Conservation (phyloP, 1,140 invertebrate genomes). For the Onthophagus taurus region DNA sequence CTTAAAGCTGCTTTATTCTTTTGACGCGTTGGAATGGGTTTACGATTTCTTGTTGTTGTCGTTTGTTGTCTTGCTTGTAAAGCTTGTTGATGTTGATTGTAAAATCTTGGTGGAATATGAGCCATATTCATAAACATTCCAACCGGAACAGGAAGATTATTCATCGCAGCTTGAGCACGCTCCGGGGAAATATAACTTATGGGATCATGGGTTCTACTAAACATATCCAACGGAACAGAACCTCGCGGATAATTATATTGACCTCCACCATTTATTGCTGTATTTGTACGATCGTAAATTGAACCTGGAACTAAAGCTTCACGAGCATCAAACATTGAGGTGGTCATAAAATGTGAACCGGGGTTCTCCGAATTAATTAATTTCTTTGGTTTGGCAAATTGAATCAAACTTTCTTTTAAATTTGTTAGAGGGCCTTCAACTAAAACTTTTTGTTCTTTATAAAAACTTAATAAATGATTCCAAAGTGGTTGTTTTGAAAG, state of each 20-base stretch:
- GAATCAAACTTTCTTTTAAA: conserved; percentile 92
- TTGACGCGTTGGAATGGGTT: conserved; percentile 23
- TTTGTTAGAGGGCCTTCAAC: conserved; percentile 98
- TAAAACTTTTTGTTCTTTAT: conserved; percentile 95
- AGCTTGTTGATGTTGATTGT: conserved; percentile 72
- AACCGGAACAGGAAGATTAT: conserved; percentile 79
- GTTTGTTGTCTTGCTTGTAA: conserved; percentile 45
- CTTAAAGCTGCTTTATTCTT: conserved; percentile 30
- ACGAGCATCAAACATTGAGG: conserved; percentile 84
- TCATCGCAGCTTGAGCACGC: conserved; percentile 64
- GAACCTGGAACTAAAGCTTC: conserved; percentile 82
- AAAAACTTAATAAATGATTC: conserved; percentile 96
- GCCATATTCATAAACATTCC: conserved; percentile 93
- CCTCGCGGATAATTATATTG: conserved; percentile 37
- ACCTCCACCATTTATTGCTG: conserved; percentile 24
- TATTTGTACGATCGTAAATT: conserved; percentile 55
- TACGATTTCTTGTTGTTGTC: conserved; percentile 34
- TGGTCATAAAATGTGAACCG: conserved; percentile 94
- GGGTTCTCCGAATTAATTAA: conserved; percentile 89
- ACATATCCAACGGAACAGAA: conserved; percentile 48
- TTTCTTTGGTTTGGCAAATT: conserved; percentile 95
- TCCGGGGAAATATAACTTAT: conserved; percentile 87
- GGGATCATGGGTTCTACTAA: conserved; percentile 72
- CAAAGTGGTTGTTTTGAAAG: conserved; percentile 95
- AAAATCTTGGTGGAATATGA: conserved; percentile 77